phyloP scores from a whole-genome alignment of 2,797 vertebrate species.

The Melanotaenia boesemani region DNA sequence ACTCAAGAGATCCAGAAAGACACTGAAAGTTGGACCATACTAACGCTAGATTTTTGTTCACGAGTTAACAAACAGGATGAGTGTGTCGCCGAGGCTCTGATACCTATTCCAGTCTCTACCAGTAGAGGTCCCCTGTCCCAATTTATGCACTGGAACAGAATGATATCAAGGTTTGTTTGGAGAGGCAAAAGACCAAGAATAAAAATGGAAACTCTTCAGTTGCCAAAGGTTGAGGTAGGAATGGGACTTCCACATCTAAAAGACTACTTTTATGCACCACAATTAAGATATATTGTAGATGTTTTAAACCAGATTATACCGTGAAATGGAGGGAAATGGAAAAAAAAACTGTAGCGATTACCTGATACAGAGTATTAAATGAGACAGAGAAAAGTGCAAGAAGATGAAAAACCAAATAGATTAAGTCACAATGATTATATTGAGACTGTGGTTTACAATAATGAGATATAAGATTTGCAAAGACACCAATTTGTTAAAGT shows the following conservation, averaged over 20 bases:
- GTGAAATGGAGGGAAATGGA: constrained; percentile 4
- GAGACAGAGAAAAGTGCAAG: background rate
- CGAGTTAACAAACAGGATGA: background rate
- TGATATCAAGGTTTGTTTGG: background rate
- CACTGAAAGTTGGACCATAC: background rate
- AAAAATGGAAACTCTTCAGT: background rate
- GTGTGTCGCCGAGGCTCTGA: background rate
- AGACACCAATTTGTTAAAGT: background rate
- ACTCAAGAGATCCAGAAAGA: background rate
- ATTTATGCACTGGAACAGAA: background rate
- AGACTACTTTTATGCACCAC: background rate
- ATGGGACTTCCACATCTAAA: background rate
- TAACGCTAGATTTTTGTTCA: background rate
- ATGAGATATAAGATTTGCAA: background rate
- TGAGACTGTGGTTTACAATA: constrained; percentile 1
- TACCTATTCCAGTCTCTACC: background rate
- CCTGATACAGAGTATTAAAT: background rate
- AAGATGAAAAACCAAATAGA: background rate
- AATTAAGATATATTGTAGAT: background rate
- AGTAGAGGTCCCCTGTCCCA: background rate
- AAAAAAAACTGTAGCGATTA: no score
- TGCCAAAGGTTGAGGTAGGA: background rate
- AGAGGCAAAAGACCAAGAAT: background rate
- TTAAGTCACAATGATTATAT: background rate
- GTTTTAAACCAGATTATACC: background rate